A percentile compares a stretch with the other conserved stretches of the same genome.
These are phyloP conservation scores for Nomada goodeniana DNA, from an alignment of 2,888 invertebrate genomes.

Conservation along the genomic window DNA sequence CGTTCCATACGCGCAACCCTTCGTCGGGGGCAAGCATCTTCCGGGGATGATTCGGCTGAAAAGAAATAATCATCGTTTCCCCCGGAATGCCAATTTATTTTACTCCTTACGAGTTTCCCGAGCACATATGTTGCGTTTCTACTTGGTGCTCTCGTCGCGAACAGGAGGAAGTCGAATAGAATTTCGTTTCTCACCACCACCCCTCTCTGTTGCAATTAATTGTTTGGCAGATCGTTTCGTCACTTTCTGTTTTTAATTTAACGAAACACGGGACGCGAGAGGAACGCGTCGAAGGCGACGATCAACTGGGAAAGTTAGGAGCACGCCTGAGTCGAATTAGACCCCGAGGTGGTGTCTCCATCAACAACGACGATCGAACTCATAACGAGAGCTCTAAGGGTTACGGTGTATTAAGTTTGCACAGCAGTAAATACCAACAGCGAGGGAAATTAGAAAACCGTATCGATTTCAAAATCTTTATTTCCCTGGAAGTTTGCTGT, in stretches of 20 bases:
- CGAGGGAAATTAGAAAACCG: constrained; percentile 52
- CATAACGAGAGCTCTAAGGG: constrained; percentile 37
- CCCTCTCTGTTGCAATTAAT: too few species aligned
- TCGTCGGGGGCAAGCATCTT: too few species aligned
- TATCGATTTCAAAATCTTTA: constrained; percentile 37
- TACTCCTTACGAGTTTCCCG: too few species aligned
- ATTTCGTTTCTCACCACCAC: too few species aligned
- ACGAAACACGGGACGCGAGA: background rate
- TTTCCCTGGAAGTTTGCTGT: background rate
- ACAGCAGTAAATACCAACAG: constrained; percentile 70
- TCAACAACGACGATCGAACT: constrained; percentile 51
- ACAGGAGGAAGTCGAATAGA: too few species aligned
- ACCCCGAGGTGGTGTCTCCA: background rate
- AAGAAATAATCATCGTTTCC: too few species aligned
- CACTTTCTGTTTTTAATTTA: background rate
- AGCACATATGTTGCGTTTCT: too few species aligned
- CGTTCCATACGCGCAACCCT: too few species aligned
- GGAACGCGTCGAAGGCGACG: background rate
- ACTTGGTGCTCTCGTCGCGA: too few species aligned
- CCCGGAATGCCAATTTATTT: too few species aligned
- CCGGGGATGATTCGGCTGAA: too few species aligned
- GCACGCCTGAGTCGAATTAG: constrained; percentile 10
- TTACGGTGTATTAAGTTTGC: constrained; percentile 75
- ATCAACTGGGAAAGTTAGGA: constrained; percentile 22
- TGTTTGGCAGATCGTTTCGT: too few species aligned